These are phyloP conservation scores for Bathynomus jamesi DNA, from an alignment of 1,140 invertebrate genomes.

Conservation along the genomic window DNA sequence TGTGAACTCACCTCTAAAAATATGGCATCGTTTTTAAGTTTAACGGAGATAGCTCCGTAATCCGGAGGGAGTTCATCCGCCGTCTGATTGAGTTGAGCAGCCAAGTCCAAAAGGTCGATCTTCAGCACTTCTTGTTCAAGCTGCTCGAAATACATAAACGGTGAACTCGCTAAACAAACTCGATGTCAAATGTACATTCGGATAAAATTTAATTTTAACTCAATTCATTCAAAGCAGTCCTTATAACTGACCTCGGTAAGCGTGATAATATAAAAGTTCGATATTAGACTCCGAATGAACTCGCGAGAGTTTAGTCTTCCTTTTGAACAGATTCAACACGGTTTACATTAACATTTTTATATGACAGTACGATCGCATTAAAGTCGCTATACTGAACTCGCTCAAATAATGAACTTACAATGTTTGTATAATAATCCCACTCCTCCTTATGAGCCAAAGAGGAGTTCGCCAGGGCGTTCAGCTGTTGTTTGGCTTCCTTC, in stretches of 20 bases:
- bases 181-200: neutral
- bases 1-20: conserved; percentile 32
- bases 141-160: conserved; percentile 41
- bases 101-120: conserved; percentile 56
- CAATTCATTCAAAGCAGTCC: neutral
- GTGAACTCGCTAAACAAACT: neutral
- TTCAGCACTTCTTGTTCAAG: conserved; percentile 61
- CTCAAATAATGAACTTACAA: no score
- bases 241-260: no score
- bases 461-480: conserved; percentile 56
- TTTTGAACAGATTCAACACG: no score
- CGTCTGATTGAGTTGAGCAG: conserved; percentile 52
- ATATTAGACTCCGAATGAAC: neutral
- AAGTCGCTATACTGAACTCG: conserved; percentile 50
- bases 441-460: conserved; percentile 57
- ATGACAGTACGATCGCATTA: no score
- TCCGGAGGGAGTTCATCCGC: conserved; percentile 47
- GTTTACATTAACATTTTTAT: no score
- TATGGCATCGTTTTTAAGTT: conserved; percentile 44
- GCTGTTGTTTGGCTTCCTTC: conserved; percentile 51
- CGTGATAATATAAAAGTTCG: no score
- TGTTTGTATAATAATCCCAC: conserved; percentile 34
- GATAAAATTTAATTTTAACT: neutral
- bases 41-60: conserved; percentile 26
- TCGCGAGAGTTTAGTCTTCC: neutral